Conservation (phyloP, 2,113 vertebrate genomes). For the Amphilophus citrinellus region DNA sequence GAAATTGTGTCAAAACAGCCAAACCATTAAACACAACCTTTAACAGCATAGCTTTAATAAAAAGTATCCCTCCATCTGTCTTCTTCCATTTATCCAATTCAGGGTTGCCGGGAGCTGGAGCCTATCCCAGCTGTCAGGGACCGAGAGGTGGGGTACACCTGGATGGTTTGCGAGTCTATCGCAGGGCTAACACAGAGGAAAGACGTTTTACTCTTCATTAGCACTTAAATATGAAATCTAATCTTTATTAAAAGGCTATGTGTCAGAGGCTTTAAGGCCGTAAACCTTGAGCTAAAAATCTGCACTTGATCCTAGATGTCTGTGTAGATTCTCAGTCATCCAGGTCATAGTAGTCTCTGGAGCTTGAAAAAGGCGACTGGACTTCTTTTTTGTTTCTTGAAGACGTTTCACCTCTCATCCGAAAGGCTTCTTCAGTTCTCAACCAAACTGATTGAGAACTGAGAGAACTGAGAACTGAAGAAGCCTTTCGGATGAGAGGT, state of each 20-base stretch:
- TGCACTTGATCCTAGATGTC: neutral
- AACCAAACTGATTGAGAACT: too few species aligned
- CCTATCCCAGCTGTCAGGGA: neutral
- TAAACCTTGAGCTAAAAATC: neutral
- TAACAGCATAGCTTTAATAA: neutral
- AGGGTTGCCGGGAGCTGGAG: neutral
- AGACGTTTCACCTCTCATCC: too few species aligned
- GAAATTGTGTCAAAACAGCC: neutral
- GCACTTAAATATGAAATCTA: too few species aligned
- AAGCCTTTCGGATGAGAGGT: too few species aligned
- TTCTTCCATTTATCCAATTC: neutral
- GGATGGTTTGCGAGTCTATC: neutral
- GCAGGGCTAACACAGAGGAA: neutral
- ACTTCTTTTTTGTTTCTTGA: too few species aligned
- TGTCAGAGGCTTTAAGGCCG: neutral
- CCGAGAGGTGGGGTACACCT: neutral
- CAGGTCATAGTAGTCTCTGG: too few species aligned
- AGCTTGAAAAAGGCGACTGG: too few species aligned
- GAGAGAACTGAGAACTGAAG: too few species aligned
- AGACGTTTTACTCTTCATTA: neutral
- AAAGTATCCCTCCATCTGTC: neutral
- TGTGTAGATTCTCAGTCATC: too few species aligned
- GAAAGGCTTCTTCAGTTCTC: too few species aligned
- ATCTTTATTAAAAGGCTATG: too few species aligned
- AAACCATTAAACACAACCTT: neutral